Percentiles rank a stretch among this genome's conserved stretches.
These are phyloP conservation scores for Andrena marginata DNA, from an alignment of 2,888 invertebrate species.

Conservation along the genomic window DNA sequence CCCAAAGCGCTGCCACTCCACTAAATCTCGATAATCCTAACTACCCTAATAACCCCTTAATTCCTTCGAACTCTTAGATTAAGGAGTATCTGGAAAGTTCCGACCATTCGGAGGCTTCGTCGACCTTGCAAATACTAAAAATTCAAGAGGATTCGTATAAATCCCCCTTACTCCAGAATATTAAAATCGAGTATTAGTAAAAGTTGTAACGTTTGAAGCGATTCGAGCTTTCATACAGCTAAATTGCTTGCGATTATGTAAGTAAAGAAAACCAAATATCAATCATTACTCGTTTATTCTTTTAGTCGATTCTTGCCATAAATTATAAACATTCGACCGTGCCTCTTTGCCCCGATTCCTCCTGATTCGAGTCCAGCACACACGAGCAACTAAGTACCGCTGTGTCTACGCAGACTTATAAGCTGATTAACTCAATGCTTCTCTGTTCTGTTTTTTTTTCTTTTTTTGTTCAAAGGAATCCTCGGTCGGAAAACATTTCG, in stretches of 20 bases:
- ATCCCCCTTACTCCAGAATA: neutral
- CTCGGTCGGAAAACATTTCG: slow-evolving; percentile 70
- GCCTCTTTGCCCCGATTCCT: neutral
- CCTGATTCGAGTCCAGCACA: neutral
- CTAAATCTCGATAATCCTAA: neutral
- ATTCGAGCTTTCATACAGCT: slow-evolving; percentile 14
- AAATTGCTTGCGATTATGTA: neutral
- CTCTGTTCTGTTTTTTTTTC: slow-evolving; percentile 67
- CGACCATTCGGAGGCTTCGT: neutral
- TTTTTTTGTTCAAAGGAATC: slow-evolving; percentile 71
- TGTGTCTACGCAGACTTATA: neutral
- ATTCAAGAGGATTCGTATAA: neutral
- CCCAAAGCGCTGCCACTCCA: neutral
- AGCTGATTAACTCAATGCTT: slow-evolving; percentile 58
- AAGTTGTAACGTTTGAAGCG: slow-evolving; percentile 3
- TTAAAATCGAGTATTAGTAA: neutral
- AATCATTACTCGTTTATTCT: neutral
- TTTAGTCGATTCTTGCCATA: neutral
- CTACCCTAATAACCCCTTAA: slow-evolving; percentile 1
- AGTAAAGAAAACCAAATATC: neutral
- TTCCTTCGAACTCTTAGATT: neutral
- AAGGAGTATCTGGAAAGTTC: neutral
- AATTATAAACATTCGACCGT: neutral
- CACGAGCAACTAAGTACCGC: neutral
- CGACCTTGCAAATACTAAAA: neutral